Percentiles rank a stretch among this genome's conserved stretches.
These are phyloP conservation scores for Tetranychus piercei DNA, from an alignment of 2,888 invertebrate genomes.

Conservation along the genomic window DNA sequence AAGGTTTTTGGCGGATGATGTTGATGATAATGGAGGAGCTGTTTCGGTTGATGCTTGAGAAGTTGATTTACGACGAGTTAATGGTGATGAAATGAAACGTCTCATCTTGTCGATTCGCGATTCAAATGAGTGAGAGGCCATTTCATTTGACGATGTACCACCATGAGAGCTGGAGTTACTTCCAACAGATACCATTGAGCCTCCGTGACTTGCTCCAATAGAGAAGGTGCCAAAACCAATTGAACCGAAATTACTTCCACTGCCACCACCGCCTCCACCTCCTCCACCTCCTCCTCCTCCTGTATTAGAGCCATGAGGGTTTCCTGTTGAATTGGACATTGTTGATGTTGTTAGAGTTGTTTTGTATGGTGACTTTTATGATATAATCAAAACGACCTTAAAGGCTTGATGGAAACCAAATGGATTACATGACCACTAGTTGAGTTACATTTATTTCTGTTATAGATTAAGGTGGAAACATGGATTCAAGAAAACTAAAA, in stretches of 20 bases:
- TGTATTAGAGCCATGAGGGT: neutral
- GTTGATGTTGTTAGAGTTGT: neutral
- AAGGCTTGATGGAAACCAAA: neutral
- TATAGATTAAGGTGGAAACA: neutral
- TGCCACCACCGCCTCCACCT: neutral
- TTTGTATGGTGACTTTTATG: too few species aligned
- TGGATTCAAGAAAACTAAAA: neutral
- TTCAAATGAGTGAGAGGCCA: neutral
- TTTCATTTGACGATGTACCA: neutral
- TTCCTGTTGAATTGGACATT: neutral
- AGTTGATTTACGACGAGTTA: slow-evolving; percentile 6
- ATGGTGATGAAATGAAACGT: neutral
- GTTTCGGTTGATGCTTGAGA: neutral
- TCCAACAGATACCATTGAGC: neutral
- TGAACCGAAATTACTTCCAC: neutral
- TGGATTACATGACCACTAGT: neutral
- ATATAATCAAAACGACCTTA: neutral
- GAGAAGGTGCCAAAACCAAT: neutral
- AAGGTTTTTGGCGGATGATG: too few species aligned
- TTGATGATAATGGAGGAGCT: neutral
- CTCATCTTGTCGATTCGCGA: neutral
- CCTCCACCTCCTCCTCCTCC: neutral
- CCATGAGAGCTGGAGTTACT: neutral
- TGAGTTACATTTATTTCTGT: neutral
- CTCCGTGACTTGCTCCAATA: neutral